phyloP scores from a whole-genome alignment of 2,113 vertebrate species.

The Solea solea region DNA sequence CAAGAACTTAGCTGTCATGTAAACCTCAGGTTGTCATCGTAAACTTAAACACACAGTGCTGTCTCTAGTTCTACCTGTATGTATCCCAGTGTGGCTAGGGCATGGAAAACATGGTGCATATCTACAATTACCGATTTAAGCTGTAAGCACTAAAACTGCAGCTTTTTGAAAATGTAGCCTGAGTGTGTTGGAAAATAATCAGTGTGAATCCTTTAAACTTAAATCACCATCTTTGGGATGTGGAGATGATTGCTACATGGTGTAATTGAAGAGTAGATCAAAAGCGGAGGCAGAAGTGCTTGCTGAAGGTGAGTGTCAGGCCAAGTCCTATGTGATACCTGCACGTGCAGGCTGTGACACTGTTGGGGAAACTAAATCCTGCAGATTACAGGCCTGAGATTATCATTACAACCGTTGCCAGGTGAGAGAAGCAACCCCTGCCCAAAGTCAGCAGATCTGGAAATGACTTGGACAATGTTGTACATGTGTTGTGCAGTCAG shows the following conservation, averaged over 20 bases:
- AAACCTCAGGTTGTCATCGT: constrained; percentile 49
- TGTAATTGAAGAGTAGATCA: constrained; percentile 80
- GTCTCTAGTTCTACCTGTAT: neutral
- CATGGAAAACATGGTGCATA: constrained; percentile 33
- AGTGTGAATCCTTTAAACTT: constrained; percentile 72
- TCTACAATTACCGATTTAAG: constrained; percentile 36
- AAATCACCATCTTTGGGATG: constrained; percentile 68
- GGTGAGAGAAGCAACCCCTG: constrained; percentile 24
- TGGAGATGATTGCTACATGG: constrained; percentile 72
- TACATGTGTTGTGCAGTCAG: too few relatives aligned
- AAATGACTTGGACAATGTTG: constrained; percentile 5
- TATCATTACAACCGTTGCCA: constrained; percentile 43
- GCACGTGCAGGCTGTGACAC: constrained; percentile 32
- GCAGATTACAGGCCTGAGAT: constrained; percentile 66
- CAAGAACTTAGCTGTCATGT: constrained; percentile 51
- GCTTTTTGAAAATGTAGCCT: constrained; percentile 39
- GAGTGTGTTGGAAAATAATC: constrained; percentile 55
- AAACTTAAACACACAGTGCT: constrained; percentile 27
- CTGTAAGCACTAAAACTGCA: constrained; percentile 34
- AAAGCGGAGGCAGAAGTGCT: constrained; percentile 59
- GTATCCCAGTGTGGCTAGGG: neutral
- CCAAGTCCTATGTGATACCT: constrained; percentile 16
- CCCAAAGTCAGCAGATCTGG: constrained; percentile 17
- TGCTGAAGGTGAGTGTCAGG: constrained; percentile 58
- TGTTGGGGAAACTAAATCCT: constrained; percentile 44